Evolutionary conservation across 2,113 vertebrate genomes (phyloP).

Genomic region (Vulpes lagopus): DNA sequence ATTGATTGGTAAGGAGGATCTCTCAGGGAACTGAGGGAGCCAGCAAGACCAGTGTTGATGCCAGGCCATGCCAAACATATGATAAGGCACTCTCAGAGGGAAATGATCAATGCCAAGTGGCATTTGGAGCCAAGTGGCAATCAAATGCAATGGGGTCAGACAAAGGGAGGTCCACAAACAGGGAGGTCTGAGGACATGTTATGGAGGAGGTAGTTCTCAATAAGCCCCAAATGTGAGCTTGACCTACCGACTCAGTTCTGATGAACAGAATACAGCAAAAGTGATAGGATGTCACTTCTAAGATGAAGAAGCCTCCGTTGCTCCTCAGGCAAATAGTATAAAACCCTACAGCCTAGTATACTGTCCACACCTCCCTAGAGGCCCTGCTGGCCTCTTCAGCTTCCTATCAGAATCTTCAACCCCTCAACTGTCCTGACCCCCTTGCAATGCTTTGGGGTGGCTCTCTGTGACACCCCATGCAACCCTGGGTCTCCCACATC

Average conservation of each 20-base stretch:
- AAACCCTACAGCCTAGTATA: background rate
- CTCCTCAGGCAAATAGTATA: background rate
- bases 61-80: fast-evolving
- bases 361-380: background rate
- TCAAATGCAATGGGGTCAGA: background rate
- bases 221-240: fast-evolving
- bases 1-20: too few species aligned
- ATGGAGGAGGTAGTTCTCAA: background rate
- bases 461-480: background rate
- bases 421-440: background rate
- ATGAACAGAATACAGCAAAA: background rate
- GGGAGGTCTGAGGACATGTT: background rate
- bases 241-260: background rate
- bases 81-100: background rate
- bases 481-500: background rate
- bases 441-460: background rate
- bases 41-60: background rate
- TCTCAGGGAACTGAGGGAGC: background rate
- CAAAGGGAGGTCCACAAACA: background rate
- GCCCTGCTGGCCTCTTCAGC: background rate
- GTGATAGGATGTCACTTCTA: background rate
- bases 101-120: background rate
- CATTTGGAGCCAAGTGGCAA: too few species aligned
- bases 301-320: background rate
- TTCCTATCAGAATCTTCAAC: background rate